These are phyloP conservation scores for Limnephilus auricula DNA, from an alignment of 2,888 invertebrate species.

Conservation along the genomic window DNA sequence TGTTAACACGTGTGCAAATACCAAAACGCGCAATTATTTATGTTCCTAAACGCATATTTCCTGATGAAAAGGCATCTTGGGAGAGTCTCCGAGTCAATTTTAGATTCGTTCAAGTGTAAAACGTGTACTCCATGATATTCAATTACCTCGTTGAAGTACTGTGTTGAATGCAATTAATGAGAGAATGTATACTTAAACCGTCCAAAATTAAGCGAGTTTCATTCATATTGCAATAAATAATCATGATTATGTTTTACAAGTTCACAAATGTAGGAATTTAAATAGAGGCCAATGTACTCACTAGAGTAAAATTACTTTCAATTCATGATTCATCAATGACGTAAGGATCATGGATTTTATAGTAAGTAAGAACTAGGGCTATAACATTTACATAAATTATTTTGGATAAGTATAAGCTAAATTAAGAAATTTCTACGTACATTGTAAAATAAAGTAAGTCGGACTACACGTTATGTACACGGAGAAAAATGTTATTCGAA, in stretches of 20 bases:
- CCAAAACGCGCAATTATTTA: conserved; percentile 16
- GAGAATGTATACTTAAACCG: not conserved
- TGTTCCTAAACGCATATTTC: not conserved
- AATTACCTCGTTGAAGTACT: not conserved
- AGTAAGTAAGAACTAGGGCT: no score
- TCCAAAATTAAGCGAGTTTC: not conserved
- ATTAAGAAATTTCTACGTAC: no score
- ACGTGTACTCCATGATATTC: conserved; percentile 16
- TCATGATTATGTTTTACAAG: not conserved
- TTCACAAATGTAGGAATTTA: not conserved
- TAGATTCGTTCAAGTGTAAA: conserved; percentile 17
- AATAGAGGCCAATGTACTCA: not conserved
- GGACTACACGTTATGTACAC: no score
- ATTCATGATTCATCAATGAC: not conserved
- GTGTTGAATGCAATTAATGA: conserved; percentile 30
- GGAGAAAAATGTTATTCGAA: no score
- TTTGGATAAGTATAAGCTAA: no score
- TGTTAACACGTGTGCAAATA: conserved; percentile 51
- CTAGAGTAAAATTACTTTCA: not conserved
- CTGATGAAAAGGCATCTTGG: not conserved
- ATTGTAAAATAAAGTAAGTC: no score
- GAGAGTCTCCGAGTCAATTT: not conserved
- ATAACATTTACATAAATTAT: no score
- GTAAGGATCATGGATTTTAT: not conserved
- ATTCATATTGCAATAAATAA: conserved; percentile 1